Base-by-base conservation (phyloP, 2,113 vertebrate genomes). In the Pollimyrus isidori region DNA sequence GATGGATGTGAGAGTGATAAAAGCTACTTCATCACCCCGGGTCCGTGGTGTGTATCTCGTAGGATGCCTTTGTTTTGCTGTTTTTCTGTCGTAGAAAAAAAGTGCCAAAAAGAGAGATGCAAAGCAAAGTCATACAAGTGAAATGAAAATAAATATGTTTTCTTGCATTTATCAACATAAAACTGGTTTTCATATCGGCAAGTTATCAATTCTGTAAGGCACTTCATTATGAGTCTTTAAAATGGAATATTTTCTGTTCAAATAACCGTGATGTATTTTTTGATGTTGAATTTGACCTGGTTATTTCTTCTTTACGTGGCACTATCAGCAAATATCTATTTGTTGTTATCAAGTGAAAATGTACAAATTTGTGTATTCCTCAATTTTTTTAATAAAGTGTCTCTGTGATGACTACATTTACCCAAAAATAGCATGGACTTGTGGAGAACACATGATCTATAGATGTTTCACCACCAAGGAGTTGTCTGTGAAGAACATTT, bases 371-470 rank as follows among this genome's bases (percentile, higher is more conserved):
- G 56, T 65, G 56, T 65, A 87, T 65, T 87, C 50, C 46, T 48
- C 30, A 88, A n/a, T 62, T 65, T 62, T 89, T 26, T 88, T 91
- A 86, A 93, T 95, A 95, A 95, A 95, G 35, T 88, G 89, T 91
- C 91, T 91, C 87, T 39, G 90, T 91, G 91, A 83, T 93, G 93
- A 94, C 91, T 90, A 88, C 90, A 93, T 90, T 87, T 19, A 49
- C 91, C 83, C 87, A 84, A 86, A 76, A 23, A 23, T 48, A 85
- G 90, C 76, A 45, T 30, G 86, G 23, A 49, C 87, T 19, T 58
- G 39, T 58, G 45, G 3, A 15, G 17, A 88, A 30, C 82, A 48
- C 45, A 84, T 45, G 35, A n/a, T n/a, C 82, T 42, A 11, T 19
- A 53, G 23, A 84, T 42, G 35, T 56, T n/a, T 17, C 26, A 46